Evolutionary conservation across 2,113 vertebrate species (phyloP).

Genomic region (Paralichthys olivaceus): DNA sequence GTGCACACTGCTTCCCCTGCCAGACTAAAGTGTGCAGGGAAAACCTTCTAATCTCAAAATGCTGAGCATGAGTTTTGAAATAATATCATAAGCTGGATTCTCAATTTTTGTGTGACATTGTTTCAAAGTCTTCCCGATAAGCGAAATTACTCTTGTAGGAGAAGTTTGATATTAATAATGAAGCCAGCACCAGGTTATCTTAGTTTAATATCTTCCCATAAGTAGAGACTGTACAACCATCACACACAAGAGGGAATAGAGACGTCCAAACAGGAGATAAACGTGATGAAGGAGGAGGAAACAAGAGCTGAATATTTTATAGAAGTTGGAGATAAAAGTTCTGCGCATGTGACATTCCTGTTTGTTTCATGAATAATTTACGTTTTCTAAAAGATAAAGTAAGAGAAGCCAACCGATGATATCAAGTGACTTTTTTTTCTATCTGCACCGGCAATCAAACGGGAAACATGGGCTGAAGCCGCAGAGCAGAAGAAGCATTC

Average conservation of each 20-base stretch:
- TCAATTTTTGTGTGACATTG: neutral
- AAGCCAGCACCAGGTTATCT: too few relatives aligned
- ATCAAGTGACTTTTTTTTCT: constrained; percentile 7
- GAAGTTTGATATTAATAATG: too few relatives aligned
- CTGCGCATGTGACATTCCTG: constrained; percentile 35
- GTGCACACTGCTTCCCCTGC: constrained; percentile 87
- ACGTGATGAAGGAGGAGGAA: constrained; percentile 7
- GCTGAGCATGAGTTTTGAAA: neutral
- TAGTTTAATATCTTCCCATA: too few relatives aligned
- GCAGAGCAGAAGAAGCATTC: constrained; percentile 7
- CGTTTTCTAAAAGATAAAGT: constrained; percentile 1
- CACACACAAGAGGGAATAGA: too few relatives aligned
- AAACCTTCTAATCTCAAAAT: too few relatives aligned
- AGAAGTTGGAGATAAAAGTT: constrained; percentile 23
- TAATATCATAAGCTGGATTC: too few relatives aligned
- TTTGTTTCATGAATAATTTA: constrained; percentile 42
- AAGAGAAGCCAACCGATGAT: constrained; percentile 4
- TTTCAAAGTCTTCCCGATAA: neutral
- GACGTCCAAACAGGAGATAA: constrained; percentile 1
- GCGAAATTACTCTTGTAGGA: too few relatives aligned
- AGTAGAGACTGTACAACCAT: too few relatives aligned
- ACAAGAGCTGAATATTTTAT: constrained; percentile 37
- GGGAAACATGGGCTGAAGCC: constrained; percentile 21
- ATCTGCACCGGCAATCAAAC: constrained; percentile 8
- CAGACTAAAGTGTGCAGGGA: constrained; percentile 63